Conservation (phyloP, 1,140 invertebrate species). For the Neoseiulus cucumeris region DNA sequence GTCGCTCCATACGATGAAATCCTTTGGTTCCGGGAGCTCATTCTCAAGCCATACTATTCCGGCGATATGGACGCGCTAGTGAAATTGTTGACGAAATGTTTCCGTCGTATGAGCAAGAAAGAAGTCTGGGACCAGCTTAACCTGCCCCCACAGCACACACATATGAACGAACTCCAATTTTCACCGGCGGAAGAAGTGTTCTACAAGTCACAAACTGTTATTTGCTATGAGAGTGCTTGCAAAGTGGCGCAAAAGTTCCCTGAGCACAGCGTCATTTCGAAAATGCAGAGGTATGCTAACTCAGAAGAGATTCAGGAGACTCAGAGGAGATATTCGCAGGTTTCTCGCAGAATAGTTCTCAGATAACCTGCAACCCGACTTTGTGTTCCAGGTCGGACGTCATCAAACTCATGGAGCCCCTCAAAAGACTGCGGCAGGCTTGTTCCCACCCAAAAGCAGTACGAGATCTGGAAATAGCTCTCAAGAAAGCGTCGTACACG, state of each 20-base stretch:
- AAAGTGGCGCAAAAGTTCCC: not conserved
- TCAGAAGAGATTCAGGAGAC: too few relatives aligned
- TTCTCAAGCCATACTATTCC: slow-evolving; percentile 35
- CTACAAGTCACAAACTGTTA: slow-evolving; percentile 32
- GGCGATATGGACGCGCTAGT: slow-evolving; percentile 31
- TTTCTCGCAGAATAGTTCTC: too few relatives aligned
- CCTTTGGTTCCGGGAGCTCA: slow-evolving; percentile 35
- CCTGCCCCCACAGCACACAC: slow-evolving; percentile 31
- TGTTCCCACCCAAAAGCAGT: slow-evolving; percentile 49
- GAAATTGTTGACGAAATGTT: slow-evolving; percentile 35
- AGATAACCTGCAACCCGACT: too few relatives aligned
- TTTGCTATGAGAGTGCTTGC: slow-evolving; percentile 27
- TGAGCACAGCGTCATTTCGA: not conserved
- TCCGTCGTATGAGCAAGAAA: slow-evolving; percentile 47
- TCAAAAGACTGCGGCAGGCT: slow-evolving; percentile 44
- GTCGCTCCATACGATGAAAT: slow-evolving; percentile 36
- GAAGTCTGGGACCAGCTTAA: slow-evolving; percentile 39
- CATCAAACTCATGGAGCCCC: slow-evolving; percentile 34
- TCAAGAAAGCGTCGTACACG: slow-evolving; percentile 31
- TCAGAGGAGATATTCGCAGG: too few relatives aligned
- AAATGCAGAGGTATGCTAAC: not conserved
- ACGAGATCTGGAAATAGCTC: slow-evolving; percentile 35
- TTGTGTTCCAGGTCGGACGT: not conserved
- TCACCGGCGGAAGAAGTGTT: slow-evolving; percentile 40
- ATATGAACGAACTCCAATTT: slow-evolving; percentile 34